Base-by-base conservation (phyloP, 2,797 vertebrate genomes). In the Sandelia bainsii region DNA sequence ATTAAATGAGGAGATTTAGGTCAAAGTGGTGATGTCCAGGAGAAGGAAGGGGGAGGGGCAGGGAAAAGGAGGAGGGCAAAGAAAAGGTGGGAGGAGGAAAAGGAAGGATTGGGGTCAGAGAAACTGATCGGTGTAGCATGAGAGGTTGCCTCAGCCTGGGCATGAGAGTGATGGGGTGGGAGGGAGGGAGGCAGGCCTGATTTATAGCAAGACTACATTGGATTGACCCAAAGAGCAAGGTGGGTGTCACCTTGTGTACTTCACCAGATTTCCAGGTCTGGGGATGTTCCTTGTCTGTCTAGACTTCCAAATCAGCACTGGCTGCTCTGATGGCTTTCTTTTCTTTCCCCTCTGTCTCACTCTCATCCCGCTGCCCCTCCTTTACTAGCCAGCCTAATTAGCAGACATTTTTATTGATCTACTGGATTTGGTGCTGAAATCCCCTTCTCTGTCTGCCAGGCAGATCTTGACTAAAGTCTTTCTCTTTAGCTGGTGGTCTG, bases 1-100 rank as follows among this genome's bases (percentile, higher is more conserved):
- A 95, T 95, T 95, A 94, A 92, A 92, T 68, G 50, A 59, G 64
- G 83, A 86, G 94, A 95, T 94, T 94, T 94, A 91, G 94, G 94
- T 94, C 94, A 94, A 89, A 93, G 90, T 84, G 87, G 87, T 81
- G 88, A 71, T 83, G 87, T 77, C 75, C 81, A 83, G 79, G 71
- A 68, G 77, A 85, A 77, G 79, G 79, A 58, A 22, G 72, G 60
- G 75, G 69, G 68, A 65, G 71, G 82, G 74, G n/a, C 16, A 23
- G 59, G 46, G 51, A 42, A 34, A 60, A 61, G 77, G 73, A 58
- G 67, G 82, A 67, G 46, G 64, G 58, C 19, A n/a, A 32, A 46
- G 71, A 62, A 69, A 83, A 62, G 72, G 74, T 63, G 52, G 64
- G 75, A 75, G 58, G 73, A 62, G 57, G 49, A 70, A 39, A 68